Base-by-base conservation (phyloP, 2,113 vertebrate genomes). In the Progne subis region DNA sequence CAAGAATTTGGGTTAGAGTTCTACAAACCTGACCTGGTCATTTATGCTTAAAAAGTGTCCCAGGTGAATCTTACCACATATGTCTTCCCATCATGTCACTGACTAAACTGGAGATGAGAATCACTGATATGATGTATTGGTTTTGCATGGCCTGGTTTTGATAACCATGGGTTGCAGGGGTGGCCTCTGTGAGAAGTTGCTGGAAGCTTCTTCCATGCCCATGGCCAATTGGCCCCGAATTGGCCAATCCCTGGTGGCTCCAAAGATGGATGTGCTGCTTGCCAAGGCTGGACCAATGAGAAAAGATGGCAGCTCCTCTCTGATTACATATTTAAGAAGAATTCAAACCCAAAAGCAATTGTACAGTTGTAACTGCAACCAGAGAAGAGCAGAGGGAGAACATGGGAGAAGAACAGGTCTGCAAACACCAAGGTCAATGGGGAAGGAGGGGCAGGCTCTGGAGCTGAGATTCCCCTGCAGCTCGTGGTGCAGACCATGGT, bases 401-500 rank as follows among this genome's bases (percentile, higher is more conserved):
- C 47, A 32, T 41, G 59, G 18, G 34, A 39, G 21, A 52, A 32
- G 21, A 52, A n/a, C 24, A 46, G 44, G 18, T 43, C 59, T 28
- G 31, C 31, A 43, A 18, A 52, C 59, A n/a, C 23, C 29, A 43
- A 53, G 37, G 37, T n/a, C 29, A 64, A 29, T 50, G 57, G 4
- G 26, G 29, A n/a, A n/a, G 59, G 59, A 63, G 23, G 10, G 29
- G 17, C 1, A 50, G 28, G 55, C 11, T 4, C n/a, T 5, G 12
- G 19, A 76, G 8, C 43, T 1, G 6, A 23, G 43, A 23, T 37
- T 34, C 28, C 46, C 1, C 20, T 61, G n/a, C 56, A 49, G 56
- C 2, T n/a, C 2, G 0, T 50, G 57, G 46, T 50, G 34, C 37
- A 37, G 37, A 37, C 37, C 8, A n/a, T n/a, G n/a, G n/a, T n/a